These are phyloP conservation scores for Lymantria monacha DNA, from an alignment of 2,888 invertebrate genomes.

Conservation along the genomic window DNA sequence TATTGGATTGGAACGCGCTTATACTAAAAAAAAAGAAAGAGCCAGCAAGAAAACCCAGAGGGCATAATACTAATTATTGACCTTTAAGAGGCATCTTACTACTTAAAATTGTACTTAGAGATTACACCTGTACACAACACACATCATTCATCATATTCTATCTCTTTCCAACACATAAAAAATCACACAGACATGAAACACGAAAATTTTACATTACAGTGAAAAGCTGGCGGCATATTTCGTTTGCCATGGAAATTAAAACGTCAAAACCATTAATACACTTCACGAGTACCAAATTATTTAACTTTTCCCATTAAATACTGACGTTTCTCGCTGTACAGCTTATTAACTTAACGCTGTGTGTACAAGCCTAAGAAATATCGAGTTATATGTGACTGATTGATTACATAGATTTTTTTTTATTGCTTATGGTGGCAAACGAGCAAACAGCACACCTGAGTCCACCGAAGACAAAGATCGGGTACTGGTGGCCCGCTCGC, in stretches of 20 bases:
- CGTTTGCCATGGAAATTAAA: constrained; percentile 51
- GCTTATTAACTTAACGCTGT: constrained; percentile 39
- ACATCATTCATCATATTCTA: background rate
- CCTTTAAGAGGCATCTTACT: too few species aligned
- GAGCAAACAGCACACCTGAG: too few species aligned
- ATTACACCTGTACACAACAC: background rate
- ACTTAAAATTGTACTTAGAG: too few species aligned
- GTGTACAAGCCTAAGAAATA: background rate
- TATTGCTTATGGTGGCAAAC: too few species aligned
- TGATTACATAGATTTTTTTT: too few species aligned
- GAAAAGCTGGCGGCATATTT: constrained; percentile 16
- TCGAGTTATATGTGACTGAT: too few species aligned
- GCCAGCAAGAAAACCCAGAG: too few species aligned
- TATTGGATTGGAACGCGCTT: too few species aligned
- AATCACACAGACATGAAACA: background rate
- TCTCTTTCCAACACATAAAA: constrained; percentile 1
- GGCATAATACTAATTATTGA: too few species aligned
- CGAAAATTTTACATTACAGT: background rate
- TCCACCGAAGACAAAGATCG: too few species aligned
- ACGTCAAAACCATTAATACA: constrained; percentile 62
- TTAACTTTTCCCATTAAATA: constrained; percentile 65
- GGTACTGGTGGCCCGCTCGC: too few species aligned
- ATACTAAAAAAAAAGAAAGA: too few species aligned
- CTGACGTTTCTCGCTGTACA: constrained; percentile 37
- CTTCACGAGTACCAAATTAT: constrained; percentile 57